A percentile compares a stretch with the other conserved stretches of the same genome.
Conservation (phyloP, 2,113 vertebrate species). For the Hyla sarda region DNA sequence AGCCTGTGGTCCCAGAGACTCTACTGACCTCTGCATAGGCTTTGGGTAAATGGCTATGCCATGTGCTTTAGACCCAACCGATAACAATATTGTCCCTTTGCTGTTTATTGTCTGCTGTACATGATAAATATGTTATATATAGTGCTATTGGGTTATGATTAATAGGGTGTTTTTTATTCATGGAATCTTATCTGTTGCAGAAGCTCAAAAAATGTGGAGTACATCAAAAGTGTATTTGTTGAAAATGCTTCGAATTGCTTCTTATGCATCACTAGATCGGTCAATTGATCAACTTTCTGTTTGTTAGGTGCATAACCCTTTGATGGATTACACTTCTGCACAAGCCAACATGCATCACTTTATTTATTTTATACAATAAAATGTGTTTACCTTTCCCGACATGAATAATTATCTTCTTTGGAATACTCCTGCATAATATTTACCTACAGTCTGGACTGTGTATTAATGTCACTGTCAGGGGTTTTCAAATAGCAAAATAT, state of each 20-base stretch:
- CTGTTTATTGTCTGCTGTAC: slow-evolving; percentile 59
- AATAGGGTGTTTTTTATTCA: slow-evolving; percentile 72
- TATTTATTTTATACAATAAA: slow-evolving; percentile 6
- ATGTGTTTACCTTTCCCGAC: slow-evolving; percentile 21
- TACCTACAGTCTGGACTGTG: background rate
- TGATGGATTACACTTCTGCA: slow-evolving; percentile 66
- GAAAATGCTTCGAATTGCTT: slow-evolving; percentile 67
- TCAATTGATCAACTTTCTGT: slow-evolving; percentile 26
- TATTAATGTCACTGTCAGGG: background rate
- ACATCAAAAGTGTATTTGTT: slow-evolving; percentile 73
- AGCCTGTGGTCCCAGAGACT: too few species aligned
- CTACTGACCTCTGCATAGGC: too few species aligned
- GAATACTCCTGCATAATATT: background rate
- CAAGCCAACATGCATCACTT: slow-evolving; percentile 64
- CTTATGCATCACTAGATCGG: slow-evolving; percentile 51
- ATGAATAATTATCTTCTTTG: slow-evolving; percentile 26
- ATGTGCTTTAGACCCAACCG: background rate
- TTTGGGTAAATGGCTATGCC: background rate
- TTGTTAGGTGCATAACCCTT: slow-evolving; percentile 22
- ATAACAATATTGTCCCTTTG: background rate
- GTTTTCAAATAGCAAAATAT: background rate
- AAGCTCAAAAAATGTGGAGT: slow-evolving; percentile 65
- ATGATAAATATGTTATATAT: slow-evolving; percentile 68
- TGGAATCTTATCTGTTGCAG: slow-evolving; percentile 69
- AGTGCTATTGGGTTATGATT: slow-evolving; percentile 67